Evolutionary conservation across 2,797 vertebrate species (phyloP).

Genomic region (Tangara arthus): DNA sequence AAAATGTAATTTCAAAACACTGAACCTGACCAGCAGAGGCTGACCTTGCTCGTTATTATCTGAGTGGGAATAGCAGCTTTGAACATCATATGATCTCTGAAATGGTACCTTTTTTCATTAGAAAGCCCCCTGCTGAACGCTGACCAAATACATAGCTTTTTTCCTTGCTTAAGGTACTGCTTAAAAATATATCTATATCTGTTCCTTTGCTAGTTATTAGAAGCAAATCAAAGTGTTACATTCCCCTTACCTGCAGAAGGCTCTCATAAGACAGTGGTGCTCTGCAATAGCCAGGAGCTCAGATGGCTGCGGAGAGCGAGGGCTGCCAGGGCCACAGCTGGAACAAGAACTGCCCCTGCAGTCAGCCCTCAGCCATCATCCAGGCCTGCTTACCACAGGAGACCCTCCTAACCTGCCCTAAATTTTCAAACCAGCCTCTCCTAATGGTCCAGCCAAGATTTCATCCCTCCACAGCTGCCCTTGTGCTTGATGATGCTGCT

Average conservation of each 20-base stretch:
- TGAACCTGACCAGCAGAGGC: slow-evolving; percentile 67
- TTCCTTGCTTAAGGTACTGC: slow-evolving; percentile 60
- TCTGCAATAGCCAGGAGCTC: neutral
- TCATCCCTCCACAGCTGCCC: neutral
- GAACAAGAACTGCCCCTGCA: neutral
- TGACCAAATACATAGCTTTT: slow-evolving; percentile 66
- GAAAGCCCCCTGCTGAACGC: slow-evolving; percentile 68
- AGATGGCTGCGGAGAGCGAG: neutral
- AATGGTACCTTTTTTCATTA: slow-evolving; percentile 73
- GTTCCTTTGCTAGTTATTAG: slow-evolving; percentile 60
- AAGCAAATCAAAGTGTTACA: slow-evolving; percentile 51
- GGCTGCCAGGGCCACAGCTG: neutral
- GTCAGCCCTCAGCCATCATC: neutral
- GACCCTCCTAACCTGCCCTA: neutral
- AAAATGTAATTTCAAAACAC: slow-evolving; percentile 72
- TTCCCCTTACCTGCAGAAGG: neutral
- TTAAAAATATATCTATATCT: slow-evolving; percentile 49
- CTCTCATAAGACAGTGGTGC: slow-evolving; percentile 27
- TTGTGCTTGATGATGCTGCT: neutral
- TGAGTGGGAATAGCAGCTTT: slow-evolving; percentile 73
- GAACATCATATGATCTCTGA: slow-evolving; percentile 72
- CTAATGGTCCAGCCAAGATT: neutral
- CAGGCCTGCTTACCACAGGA: neutral
- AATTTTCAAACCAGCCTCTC: neutral
- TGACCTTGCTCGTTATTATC: slow-evolving; percentile 75